Evolutionary conservation across 2,113 vertebrate genomes (phyloP).

Genomic region (Melanostigma gelatinosum): DNA sequence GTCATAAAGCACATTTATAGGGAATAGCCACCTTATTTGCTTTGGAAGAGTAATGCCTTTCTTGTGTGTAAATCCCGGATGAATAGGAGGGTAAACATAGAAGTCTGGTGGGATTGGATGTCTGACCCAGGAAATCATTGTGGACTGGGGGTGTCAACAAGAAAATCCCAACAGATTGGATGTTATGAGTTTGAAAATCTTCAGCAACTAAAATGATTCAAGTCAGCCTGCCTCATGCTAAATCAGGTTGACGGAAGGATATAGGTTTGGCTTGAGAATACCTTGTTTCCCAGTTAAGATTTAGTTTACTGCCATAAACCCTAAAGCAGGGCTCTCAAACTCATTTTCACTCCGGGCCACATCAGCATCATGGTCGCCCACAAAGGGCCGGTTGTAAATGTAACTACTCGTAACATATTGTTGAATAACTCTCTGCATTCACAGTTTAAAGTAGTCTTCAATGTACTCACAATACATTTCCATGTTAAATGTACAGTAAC

Average conservation of each 20-base stretch:
- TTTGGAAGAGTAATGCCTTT: neutral
- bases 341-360: too few relatives aligned
- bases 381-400: too few relatives aligned
- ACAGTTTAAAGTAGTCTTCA: too few relatives aligned
- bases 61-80: neutral
- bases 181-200: slow-evolving; percentile 24
- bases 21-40: neutral
- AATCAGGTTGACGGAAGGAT: slow-evolving; percentile 20
- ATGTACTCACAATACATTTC: too few relatives aligned
- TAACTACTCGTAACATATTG: too few relatives aligned
- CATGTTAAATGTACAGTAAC: too few relatives aligned
- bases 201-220: slow-evolving; percentile 14
- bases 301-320: neutral
- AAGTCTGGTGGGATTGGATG: neutral
- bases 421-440: too few relatives aligned
- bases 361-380: too few relatives aligned
- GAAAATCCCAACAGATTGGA: slow-evolving; percentile 24
- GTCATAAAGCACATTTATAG: slow-evolving; percentile 28
- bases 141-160: slow-evolving; percentile 3
- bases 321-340: too few relatives aligned
- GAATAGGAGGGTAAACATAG: slow-evolving; percentile 14
- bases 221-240: neutral
- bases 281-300: neutral
- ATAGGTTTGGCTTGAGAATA: neutral
- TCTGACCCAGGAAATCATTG: slow-evolving; percentile 20